phyloP scores from a whole-genome alignment of 30 jellyfish, hydroid and myxozoan genomes.

The Aurelia sp. region DNA sequence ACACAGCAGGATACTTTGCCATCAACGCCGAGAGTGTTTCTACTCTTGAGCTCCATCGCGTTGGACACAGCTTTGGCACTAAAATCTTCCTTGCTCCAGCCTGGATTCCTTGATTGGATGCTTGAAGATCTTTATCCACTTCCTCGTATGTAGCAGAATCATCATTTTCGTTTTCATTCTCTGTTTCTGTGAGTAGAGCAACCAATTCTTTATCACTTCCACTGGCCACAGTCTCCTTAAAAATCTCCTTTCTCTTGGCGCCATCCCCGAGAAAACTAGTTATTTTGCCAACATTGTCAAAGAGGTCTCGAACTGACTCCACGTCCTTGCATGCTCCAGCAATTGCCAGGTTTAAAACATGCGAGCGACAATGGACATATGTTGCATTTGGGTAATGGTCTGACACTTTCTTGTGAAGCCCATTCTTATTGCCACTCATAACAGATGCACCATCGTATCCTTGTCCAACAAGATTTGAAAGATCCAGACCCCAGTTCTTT shows the following conservation, averaged over 20 bases:
- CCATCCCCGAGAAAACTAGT: conserved; percentile 54
- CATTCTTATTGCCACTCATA: conserved; percentile 58
- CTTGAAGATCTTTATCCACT: conserved; percentile 47
- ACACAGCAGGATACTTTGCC: conserved; percentile 57
- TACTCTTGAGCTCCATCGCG: conserved; percentile 61
- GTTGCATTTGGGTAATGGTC: conserved; percentile 61
- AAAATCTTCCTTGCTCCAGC: conserved; percentile 64
- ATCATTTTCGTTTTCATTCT: conserved; percentile 47
- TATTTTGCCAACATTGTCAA: conserved; percentile 52
- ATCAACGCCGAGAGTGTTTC: conserved; percentile 56
- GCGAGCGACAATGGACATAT: conserved; percentile 62
- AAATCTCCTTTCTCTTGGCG: conserved; percentile 52
- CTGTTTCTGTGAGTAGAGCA: conserved; percentile 54
- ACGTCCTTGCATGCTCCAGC: conserved; percentile 63
- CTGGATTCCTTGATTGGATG: conserved; percentile 52
- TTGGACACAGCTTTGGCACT: conserved; percentile 69
- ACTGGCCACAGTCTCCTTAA: conserved; percentile 59
- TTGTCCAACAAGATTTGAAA: conserved; percentile 49
- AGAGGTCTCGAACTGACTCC: conserved; percentile 68
- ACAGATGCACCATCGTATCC: conserved; percentile 67
- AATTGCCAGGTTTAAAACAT: conserved; percentile 57
- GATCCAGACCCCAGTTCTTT: conserved; percentile 54
- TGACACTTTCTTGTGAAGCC: conserved; percentile 66
- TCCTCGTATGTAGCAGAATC: conserved; percentile 48
- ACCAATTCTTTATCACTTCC: conserved; percentile 54